Evolutionary conservation across 2,113 vertebrate genomes (phyloP), one percentile per base, ranked within the genome.

Genomic region (Chaetorhynchus papuensis): DNA sequence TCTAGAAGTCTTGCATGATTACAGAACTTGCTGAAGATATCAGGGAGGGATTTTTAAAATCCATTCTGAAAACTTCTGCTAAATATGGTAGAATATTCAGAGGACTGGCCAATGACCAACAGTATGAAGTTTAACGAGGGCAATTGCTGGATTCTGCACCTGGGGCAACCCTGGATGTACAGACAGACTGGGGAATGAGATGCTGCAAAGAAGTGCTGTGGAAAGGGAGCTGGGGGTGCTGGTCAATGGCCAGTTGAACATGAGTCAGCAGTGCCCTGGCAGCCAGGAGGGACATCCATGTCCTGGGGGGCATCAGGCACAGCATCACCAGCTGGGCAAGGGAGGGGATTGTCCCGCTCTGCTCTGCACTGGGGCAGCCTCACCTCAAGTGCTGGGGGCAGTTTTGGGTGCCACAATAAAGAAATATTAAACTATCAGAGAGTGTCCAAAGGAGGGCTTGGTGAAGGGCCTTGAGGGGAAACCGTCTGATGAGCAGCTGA

Each of bases 401-500:
- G 42, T 7, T 56, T 37, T 23, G n/a, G 20, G 7, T 2, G 2
- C 42, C 19, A 21, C 44, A 37, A 30, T 30, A 19, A 57, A 59
- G 19, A 56, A 57, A 75, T 28, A 76, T 6, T 60, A 39, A 76
- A 45, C n/a, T 49, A 18, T 31, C 30, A 37, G 33, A 45, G 6
- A 30, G 20, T 13, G 11, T 37, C 44, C 72, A 49, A 39, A 60
- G 21, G 9, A 60, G 15, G 8, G n/a, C 15, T 31, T 16, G 7
- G 44, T 60, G 15, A 75, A 37, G 33, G 15, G 54, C 20, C 19
- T 37, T 37, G 56, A 76, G 20, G 21, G 7, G n/a, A 49, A 49
- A 17, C 4, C 0, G 0, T 26, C 10, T 30, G 28, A 60, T 20
- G 15, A 60, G n/a, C 3, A 2, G 42, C 11, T 49, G 33, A 75